These are phyloP conservation scores for Mormyrops boulengeri DNA, from an alignment of 2,797 vertebrate species.

Conservation along the genomic window DNA sequence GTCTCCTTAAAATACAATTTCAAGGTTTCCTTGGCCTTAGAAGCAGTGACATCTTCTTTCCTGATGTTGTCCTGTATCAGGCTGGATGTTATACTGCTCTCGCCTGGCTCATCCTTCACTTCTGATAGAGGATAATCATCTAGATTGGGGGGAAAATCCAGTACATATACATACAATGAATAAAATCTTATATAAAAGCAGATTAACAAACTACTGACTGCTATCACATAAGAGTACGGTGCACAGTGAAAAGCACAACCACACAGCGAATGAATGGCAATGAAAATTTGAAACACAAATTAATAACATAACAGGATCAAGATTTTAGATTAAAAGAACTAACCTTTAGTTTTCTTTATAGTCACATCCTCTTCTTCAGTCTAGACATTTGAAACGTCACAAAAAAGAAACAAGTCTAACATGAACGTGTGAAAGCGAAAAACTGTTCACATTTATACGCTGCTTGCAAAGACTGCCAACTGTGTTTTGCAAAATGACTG, in stretches of 20 bases:
- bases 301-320: neutral
- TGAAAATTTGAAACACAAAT: neutral
- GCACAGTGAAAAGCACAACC: neutral
- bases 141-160: conserved; percentile 14
- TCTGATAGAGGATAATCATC: conserved; percentile 42
- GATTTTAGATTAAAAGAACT: neutral
- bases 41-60: conserved; percentile 48
- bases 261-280: neutral
- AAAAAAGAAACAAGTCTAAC: neutral
- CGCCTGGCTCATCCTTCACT: conserved; percentile 32
- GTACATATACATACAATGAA: neutral
- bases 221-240: neutral
- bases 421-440: neutral
- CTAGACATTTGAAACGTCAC: conserved; percentile 37
- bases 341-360: conserved; percentile 68
- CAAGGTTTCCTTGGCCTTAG: conserved; percentile 65
- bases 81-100: conserved; percentile 39
- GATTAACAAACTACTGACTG: neutral
- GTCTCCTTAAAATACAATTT: conserved; percentile 76
- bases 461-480: neutral
- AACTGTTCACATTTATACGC: neutral
- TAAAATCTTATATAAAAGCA: neutral
- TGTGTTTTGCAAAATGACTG: neutral
- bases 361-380: conserved; percentile 49
- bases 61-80: conserved; percentile 39